Base-by-base conservation (phyloP, 2,113 vertebrate genomes). In the Clarias macrocephalus region DNA sequence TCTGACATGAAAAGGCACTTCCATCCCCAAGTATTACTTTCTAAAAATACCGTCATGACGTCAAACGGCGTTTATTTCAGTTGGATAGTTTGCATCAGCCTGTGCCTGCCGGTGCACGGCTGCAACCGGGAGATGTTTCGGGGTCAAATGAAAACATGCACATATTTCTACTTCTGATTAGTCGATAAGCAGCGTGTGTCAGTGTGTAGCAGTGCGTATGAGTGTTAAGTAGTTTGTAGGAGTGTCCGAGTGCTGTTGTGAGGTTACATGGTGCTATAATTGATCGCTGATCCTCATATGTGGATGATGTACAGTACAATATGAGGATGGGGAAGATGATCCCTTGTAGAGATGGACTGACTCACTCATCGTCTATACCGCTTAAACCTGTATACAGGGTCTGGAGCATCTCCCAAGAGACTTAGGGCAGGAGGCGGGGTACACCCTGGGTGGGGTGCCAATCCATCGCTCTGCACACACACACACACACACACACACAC, bases 41-140 rank as follows among this genome's bases (percentile, higher is more conserved):
- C 95, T 97, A 97, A 96, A 97, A 97, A 97, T 98, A 98, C 96
- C 91, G 85, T 88, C 88, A 93, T 96, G 96, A 97, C 86, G 94
- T 95, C 96, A 96, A 94, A 94, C 90, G 88, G 89, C 91, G 91
- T 92, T 95, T 95, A 95, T 95, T 95, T 93, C 95, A 95, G 93
- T 94, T 95, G 94, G 95, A 93, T 94, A 96, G 96, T 94, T 94
- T 94, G 94, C 92, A 92, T 92, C 91, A 94, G 91, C 95, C 95
- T 96, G 92, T 95, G 94, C 92, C 91, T 93, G 94, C 94, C 92
- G 94, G 95, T 94, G 91, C 94, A 95, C 93, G 92, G 93, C 84
- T n/a, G 65, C 80, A 82, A 73, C 19, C 2, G 28, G n/a, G 75
- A 82, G 92, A 93, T 83, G 76, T 95, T 97, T 94, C 80, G 81